These are phyloP conservation scores for Paelopatides confundens DNA, from an alignment of 53 echinoderm and acorn worm genomes.

Conservation along the genomic window DNA sequence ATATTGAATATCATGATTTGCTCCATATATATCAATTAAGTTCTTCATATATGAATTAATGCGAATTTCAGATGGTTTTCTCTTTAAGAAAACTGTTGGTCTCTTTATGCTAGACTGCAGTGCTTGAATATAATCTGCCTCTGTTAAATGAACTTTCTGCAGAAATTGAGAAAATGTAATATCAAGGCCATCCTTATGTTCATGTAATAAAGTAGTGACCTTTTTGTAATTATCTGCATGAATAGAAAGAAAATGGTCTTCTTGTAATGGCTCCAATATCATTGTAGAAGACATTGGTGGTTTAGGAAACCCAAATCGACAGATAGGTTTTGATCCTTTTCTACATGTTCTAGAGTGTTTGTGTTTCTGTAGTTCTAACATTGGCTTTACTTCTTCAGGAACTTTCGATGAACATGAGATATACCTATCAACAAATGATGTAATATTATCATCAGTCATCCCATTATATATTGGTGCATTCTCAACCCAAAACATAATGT, in stretches of 20 bases:
- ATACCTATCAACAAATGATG: too few relatives aligned
- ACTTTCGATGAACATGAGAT: conserved; percentile 41
- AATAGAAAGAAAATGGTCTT: conserved; percentile 18
- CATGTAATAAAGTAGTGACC: background rate
- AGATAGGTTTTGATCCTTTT: conserved; percentile 28
- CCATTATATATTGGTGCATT: conserved; percentile 10
- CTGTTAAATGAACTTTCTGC: conserved; percentile 7
- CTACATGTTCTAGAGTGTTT: conserved; percentile 52
- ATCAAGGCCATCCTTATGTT: background rate
- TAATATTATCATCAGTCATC: too few relatives aligned
- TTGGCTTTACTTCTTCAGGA: background rate
- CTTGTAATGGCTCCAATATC: conserved; percentile 34
- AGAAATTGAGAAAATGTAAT: conserved; percentile 35
- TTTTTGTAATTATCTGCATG: background rate
- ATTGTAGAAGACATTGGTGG: conserved; percentile 19
- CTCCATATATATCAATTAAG: conserved; percentile 32
- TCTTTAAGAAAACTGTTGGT: conserved; percentile 40
- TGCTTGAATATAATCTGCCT: conserved; percentile 42
- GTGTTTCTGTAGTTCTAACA: conserved; percentile 46
- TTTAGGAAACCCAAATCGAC: conserved; percentile 39
- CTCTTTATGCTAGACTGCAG: conserved; percentile 18
- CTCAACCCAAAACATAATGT: conserved; percentile 45
- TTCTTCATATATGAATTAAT: conserved; percentile 43
- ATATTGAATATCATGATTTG: conserved; percentile 42
- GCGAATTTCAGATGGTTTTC: conserved; percentile 44